These are phyloP conservation scores for Gymnoscopelus microlampas DNA, from an alignment of 2,797 vertebrate genomes.

Conservation along the genomic window DNA sequence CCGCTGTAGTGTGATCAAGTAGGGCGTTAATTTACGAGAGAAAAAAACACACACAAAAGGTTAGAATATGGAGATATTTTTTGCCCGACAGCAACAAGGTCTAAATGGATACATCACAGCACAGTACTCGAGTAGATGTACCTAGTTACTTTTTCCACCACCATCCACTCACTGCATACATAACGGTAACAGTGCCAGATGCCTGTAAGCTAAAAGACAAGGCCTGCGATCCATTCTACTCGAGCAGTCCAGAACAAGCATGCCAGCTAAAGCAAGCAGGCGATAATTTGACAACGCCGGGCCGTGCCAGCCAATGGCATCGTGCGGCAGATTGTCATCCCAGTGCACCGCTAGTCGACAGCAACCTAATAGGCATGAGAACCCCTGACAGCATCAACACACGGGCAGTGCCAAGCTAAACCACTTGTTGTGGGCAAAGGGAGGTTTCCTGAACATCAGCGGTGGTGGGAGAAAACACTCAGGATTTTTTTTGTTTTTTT, in stretches of 20 bases:
- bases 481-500: no score
- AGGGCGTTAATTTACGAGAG: no score
- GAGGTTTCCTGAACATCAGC: constrained; percentile 40
- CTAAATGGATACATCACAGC: no score
- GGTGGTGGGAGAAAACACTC: no score
- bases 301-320: constrained; percentile 26
- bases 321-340: constrained; percentile 25
- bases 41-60: no score
- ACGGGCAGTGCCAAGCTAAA: constrained; percentile 65
- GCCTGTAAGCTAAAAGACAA: not conserved
- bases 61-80: no score
- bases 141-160: not conserved
- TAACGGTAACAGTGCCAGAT: not conserved
- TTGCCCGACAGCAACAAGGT: no score
- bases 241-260: not conserved
- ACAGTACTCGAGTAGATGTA: no score
- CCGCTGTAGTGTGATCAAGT: no score
- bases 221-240: not conserved
- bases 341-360: constrained; percentile 37
- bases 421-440: constrained; percentile 36
- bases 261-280: constrained; percentile 8
- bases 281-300: constrained; percentile 30
- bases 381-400: constrained; percentile 59
- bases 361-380: constrained; percentile 69
- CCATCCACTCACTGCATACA: not conserved